Conservation (phyloP, 1,140 invertebrate genomes). For the Drosophila nigrodunni region DNA sequence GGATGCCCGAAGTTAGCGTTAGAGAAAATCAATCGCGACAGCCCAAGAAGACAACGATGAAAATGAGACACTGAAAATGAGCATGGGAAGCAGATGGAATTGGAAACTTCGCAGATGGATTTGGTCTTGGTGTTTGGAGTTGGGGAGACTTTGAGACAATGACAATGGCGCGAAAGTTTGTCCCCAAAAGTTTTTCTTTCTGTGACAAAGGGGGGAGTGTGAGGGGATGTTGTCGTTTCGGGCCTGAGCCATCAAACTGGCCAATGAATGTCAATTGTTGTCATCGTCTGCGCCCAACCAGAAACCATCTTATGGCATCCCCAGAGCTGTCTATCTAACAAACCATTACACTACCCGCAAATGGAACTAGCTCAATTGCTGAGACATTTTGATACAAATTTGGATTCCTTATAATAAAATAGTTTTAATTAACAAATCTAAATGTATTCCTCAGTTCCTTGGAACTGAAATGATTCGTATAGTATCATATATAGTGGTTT, state of each 20-base stretch:
- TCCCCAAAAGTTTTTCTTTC: not conserved
- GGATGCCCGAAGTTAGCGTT: conserved; percentile 46
- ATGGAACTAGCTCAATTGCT: not conserved
- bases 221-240: not conserved
- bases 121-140: not conserved
- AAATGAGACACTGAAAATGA: conserved; percentile 15
- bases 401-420: too few species aligned
- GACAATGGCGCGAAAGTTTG: conserved; percentile 38
- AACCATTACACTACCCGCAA: not conserved
- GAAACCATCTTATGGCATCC: conserved; percentile 28
- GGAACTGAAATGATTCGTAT: too few species aligned
- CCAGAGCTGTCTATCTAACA: not conserved
- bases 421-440: not conserved
- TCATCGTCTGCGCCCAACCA: conserved; percentile 48
- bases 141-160: conserved; percentile 16
- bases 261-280: conserved; percentile 82
- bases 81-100: conserved; percentile 17
- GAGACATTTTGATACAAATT: not conserved
- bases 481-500: too few species aligned
- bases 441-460: too few species aligned
- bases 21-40: conserved; percentile 77
- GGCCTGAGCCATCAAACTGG: conserved; percentile 66
- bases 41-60: conserved; percentile 59
- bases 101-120: not conserved
- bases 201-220: not conserved